A percentile compares a stretch with the other conserved stretches of the same genome.
Evolutionary conservation across 2,797 vertebrate genomes (phyloP).

Genomic region (Alcedo atthis): DNA sequence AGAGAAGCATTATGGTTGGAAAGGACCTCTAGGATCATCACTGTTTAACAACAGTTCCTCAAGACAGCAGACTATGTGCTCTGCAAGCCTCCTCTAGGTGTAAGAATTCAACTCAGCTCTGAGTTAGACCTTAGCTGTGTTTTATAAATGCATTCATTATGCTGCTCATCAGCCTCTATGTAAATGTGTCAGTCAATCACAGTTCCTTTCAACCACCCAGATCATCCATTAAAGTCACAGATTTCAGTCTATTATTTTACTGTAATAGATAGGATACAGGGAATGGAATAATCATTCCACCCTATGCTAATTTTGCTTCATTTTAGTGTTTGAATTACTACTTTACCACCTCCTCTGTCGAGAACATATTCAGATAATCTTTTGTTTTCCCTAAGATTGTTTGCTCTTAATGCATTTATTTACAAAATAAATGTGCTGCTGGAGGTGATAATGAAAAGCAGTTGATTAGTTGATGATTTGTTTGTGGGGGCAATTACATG

Average conservation of each 20-base stretch:
- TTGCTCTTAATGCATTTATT: conserved; percentile 66
- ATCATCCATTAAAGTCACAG: conserved; percentile 62
- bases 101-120: neutral
- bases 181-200: conserved; percentile 70
- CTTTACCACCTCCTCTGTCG: conserved; percentile 41
- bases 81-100: neutral
- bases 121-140: conserved; percentile 12
- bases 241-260: conserved; percentile 52
- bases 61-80: neutral
- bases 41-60: no score
- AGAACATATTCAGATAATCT: conserved; percentile 29
- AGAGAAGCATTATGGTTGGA: no score
- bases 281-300: conserved; percentile 53
- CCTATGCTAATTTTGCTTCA: conserved; percentile 51
- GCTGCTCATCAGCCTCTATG: conserved; percentile 54
- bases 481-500: conserved; percentile 68
- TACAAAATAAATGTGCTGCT: conserved; percentile 65
- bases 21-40: no score
- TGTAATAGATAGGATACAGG: conserved; percentile 33
- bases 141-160: conserved; percentile 60
- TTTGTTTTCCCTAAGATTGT: conserved; percentile 68
- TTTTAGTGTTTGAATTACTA: conserved; percentile 61
- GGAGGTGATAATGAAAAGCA: conserved; percentile 65
- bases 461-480: conserved; percentile 67
- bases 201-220: conserved; percentile 47